These are phyloP conservation scores for Gasterosteus nipponicus DNA, from an alignment of 2,113 vertebrate species.

Conservation along the genomic window DNA sequence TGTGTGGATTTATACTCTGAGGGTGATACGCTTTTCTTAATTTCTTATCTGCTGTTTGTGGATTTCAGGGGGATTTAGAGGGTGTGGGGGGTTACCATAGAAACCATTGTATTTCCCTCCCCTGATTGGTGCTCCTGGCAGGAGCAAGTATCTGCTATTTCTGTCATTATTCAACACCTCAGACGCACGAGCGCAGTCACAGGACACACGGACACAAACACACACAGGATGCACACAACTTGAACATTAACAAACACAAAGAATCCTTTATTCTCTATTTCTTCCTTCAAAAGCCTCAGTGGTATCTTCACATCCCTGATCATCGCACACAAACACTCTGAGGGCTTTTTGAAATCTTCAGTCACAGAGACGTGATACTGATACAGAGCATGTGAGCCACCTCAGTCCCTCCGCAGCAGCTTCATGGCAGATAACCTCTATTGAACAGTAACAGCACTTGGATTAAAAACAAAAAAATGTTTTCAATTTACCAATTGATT, in stretches of 20 bases:
- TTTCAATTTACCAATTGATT: constrained; percentile 44
- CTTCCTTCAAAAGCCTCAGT: neutral
- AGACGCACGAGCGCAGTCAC: constrained; percentile 67
- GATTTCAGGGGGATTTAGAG: neutral
- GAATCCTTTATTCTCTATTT: constrained; percentile 36
- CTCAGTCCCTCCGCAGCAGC: neutral
- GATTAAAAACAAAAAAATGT: constrained; percentile 36
- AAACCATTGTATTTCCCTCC: constrained; percentile 81
- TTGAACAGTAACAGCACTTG: neutral
- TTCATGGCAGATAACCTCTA: constrained; percentile 1
- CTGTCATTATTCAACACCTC: constrained; percentile 82
- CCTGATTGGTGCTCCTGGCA: constrained; percentile 77
- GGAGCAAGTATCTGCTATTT: constrained; percentile 82
- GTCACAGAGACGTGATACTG: neutral
- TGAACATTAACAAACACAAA: constrained; percentile 39
- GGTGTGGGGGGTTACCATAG: constrained; percentile 67
- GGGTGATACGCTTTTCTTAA: constrained; percentile 23
- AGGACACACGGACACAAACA: constrained; percentile 42
- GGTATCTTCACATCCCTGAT: constrained; percentile 12
- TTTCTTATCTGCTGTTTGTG: constrained; percentile 30
- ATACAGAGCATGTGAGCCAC: constrained; percentile 3
- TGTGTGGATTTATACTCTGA: constrained; percentile 25
- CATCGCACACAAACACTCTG: constrained; percentile 4
- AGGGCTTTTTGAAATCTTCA: neutral
- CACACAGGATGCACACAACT: constrained; percentile 24